Base-by-base conservation (phyloP, 2,113 vertebrate species). In the Burhinus bistriatus region DNA sequence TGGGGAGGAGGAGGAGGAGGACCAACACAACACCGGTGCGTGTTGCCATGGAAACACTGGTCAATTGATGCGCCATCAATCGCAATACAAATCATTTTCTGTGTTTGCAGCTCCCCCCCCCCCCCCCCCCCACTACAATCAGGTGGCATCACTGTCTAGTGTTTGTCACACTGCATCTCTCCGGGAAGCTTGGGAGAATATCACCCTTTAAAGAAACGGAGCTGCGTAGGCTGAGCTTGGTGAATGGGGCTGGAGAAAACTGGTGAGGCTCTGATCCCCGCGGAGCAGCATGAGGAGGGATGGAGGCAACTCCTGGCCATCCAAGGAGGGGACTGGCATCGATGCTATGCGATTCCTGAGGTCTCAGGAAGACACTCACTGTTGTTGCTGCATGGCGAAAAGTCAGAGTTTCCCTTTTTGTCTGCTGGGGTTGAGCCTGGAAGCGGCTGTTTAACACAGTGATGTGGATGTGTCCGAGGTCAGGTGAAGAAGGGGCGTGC, bases 21-120 rank as follows among this genome's bases (percentile, higher is more conserved):
- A 95, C 20, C 21, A 52, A 54, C 47, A 68, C 91, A 81, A 79
- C 84, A 94, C 45, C 18, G 15, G 51, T 64, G 96, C 32, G 70
- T 75, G 94, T 97, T 96, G 92, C 84, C 92, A 83, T 97, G 95
- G 96, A 51, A 94, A 95, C 80, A 4, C 26, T 12, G 49, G 49
- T 95, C 94, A 96, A 72, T 96, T 93, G 93, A 90, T 95, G 75
- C 69, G 49, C 95, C 96, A 96, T 96, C 93, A 77, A 45, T 95
- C 34, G 66, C 95, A 88, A 82, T 87, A 89, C 96, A 89, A 94
- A 96, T 95, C 4, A 26, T 93, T 93, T 96, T 82, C 89, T 69
- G 5, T 89, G 82, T 87, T 94, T 89, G 90, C 68, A 73, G 92
- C 91, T 2, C 42, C 21, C 32, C 19, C 32, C 30, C 18, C 11